Conservation (phyloP, 2,113 vertebrate genomes). For the Xerus inauris region DNA sequence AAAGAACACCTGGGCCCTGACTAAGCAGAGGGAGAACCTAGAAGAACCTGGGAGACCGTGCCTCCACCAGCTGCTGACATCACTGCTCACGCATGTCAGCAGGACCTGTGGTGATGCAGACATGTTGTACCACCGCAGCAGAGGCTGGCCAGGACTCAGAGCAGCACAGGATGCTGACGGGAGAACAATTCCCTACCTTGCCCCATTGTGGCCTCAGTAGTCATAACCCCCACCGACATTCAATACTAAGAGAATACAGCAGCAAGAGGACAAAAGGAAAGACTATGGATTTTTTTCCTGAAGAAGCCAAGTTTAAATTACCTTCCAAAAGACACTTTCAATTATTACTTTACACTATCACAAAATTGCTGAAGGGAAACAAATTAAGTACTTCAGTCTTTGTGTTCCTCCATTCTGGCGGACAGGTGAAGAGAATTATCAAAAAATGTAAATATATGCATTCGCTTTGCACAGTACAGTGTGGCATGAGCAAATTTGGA, state of each 20-base stretch:
- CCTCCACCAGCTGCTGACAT: background rate
- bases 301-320: background rate
- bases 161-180: background rate
- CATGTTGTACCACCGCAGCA: background rate
- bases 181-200: no score
- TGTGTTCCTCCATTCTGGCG: background rate
- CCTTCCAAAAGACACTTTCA: background rate
- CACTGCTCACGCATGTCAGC: background rate
- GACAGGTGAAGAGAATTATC: background rate
- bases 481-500: background rate
- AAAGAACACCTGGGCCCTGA: background rate
- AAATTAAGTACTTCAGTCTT: background rate
- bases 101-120: background rate
- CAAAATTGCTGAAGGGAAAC: background rate
- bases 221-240: background rate
- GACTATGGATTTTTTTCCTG: background rate
- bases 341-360: background rate
- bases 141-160: background rate
- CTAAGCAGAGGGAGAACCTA: background rate
- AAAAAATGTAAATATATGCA: background rate
- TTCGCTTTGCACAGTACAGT: background rate
- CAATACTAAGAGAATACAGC: background rate
- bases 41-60: no score
- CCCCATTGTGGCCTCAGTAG: no score
- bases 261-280: background rate